Evolutionary conservation across 2,113 vertebrate genomes (phyloP), one percentile per base, ranked within the genome.

Genomic region (Melanocharis versteri): DNA sequence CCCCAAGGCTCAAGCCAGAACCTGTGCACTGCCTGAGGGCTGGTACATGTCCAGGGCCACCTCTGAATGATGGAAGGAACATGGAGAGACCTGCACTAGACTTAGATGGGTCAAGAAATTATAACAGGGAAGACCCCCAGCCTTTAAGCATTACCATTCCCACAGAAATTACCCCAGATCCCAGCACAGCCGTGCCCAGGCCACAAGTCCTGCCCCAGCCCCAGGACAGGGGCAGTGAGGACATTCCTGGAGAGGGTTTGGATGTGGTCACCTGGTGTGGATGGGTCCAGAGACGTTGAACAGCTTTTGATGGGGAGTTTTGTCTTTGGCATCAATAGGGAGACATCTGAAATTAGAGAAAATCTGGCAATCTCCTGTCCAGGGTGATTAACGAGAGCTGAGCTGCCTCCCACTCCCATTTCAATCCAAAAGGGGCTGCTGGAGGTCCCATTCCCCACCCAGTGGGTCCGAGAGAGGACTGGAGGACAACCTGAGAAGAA

Each of bases 351-450:
- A 44, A 85, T 40, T 2, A 71, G 61, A 71, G 5, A 24, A 50
- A 66, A 66, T 33, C 19, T 17, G 42, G 1, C 10, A 18, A 11
- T 27, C n/a, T 69, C 53, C 22, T 31, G 7, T 30, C 33, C 56
- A 26, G 27, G 14, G 9, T 47, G 15, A 4, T n/a, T 54, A 42
- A 23, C 0, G 0, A 56, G 54, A 73, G 50, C 22, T 45, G 45
- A 89, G 45, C 27, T 79, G 22, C 42, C 12, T 88, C 39, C 27
- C 13, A 11, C 8, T 65, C n/a, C 62, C 27, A 31, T 80, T 20
- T 73, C 54, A 42, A 3, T 28, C 26, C 47, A 73, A 35, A 13
- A 53, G 14, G 61, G 17, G 9, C 39, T 42, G 4, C 30, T 72
- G 30, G 15, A 37, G 9, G 9, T 69, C 33, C 37, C 3, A 0